Percentiles rank a stretch among this genome's conserved stretches.
These are phyloP conservation scores for Alethe diademata DNA, from an alignment of 2,113 vertebrate genomes.

Conservation along the genomic window DNA sequence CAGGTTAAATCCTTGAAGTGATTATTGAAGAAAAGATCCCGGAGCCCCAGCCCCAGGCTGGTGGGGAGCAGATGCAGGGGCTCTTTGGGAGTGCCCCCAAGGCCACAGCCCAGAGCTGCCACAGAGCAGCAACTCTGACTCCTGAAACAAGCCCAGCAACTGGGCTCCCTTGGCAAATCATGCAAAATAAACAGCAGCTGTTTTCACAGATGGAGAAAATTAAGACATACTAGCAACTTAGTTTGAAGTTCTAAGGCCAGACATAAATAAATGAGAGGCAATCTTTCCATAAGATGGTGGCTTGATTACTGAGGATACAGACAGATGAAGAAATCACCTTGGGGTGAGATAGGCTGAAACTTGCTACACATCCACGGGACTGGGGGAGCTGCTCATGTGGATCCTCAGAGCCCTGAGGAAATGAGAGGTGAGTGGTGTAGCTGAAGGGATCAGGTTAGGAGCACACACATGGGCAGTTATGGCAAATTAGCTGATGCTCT, in stretches of 20 bases:
- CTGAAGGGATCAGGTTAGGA: conserved; percentile 11
- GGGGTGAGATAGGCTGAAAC: conserved; percentile 58
- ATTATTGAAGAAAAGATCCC: fast-evolving
- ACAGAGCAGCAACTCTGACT: conserved; percentile 3
- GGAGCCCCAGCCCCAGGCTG: not conserved
- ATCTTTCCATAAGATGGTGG: conserved; percentile 55
- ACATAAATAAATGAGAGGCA: conserved; percentile 65
- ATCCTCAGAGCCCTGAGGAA: conserved; percentile 2
- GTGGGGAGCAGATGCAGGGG: not conserved
- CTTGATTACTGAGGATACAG: conserved; percentile 53
- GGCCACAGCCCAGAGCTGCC: not conserved
- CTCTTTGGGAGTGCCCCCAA: not conserved
- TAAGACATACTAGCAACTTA: conserved; percentile 49
- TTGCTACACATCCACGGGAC: conserved; percentile 21
- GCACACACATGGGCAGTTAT: not conserved
- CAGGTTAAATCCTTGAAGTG: not conserved
- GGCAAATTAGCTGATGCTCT: conserved; percentile 34
- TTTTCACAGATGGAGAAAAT: conserved; percentile 68
- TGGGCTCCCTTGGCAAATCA: conserved; percentile 60
- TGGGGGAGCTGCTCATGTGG: not conserved
- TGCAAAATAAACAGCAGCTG: conserved; percentile 68
- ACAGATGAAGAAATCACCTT: conserved; percentile 62
- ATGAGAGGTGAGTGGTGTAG: not conserved
- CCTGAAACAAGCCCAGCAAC: conserved; percentile 30
- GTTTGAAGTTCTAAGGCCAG: conserved; percentile 63